Conservation (phyloP, 2,888 invertebrate genomes). For the Cheilosia impressa region DNA sequence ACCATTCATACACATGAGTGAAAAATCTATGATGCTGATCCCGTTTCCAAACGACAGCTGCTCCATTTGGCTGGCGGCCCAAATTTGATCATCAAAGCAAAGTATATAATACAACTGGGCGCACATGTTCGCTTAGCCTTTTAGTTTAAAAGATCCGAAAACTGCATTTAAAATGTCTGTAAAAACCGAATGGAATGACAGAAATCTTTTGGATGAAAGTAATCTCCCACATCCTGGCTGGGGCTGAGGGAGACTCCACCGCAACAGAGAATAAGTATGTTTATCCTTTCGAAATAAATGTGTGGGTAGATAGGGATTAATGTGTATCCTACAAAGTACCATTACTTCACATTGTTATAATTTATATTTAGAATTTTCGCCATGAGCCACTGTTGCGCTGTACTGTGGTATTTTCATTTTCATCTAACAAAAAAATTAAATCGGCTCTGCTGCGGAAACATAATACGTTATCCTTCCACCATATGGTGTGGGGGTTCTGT, state of each 20-base stretch:
- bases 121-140: neutral
- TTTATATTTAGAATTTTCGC: conserved; percentile 47
- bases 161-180: conserved; percentile 45
- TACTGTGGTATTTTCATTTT: neutral
- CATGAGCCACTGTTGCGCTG: conserved; percentile 18
- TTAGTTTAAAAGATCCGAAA: conserved; percentile 13
- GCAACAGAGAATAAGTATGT: conserved; percentile 23
- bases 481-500: conserved; percentile 9
- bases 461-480: neutral
- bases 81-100: conserved; percentile 14
- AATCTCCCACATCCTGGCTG: conserved; percentile 19
- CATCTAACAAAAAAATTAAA: neutral
- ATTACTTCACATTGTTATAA: conserved; percentile 17
- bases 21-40: conserved; percentile 2
- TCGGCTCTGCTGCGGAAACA: conserved; percentile 18
- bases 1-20: neutral
- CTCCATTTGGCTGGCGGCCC: conserved; percentile 4
- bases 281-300: conserved; percentile 28
- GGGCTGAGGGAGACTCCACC: conserved; percentile 2
- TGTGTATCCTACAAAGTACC: conserved; percentile 21
- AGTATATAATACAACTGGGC: conserved; percentile 6
- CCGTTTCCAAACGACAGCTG: conserved; percentile 2
- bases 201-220: conserved; percentile 27
- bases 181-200: conserved; percentile 29
- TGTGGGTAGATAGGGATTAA: conserved; percentile 31